phyloP scores from a whole-genome alignment of 2,113 vertebrate species.

The Apistogramma diplotaenia region DNA sequence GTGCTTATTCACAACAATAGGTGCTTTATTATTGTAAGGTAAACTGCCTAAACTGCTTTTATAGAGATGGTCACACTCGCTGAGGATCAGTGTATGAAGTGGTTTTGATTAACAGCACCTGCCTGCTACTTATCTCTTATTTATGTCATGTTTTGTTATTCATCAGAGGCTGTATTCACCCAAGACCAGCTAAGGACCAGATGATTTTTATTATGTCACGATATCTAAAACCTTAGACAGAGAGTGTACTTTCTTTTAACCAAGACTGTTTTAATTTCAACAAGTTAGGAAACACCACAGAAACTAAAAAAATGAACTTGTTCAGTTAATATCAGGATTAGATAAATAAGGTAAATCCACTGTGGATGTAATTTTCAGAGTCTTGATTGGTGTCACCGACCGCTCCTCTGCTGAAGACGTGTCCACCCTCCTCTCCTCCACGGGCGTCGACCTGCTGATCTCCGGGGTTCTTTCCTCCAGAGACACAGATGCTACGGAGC shows the following conservation, averaged over 20 bases:
- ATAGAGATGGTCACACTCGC: too few species aligned
- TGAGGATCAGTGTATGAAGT: too few species aligned
- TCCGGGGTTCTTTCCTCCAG: constrained; percentile 50
- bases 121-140: too few species aligned
- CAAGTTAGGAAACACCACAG: not conserved
- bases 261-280: too few species aligned
- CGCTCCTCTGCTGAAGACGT: constrained; percentile 34
- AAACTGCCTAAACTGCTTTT: too few species aligned
- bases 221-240: too few species aligned
- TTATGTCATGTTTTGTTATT: too few species aligned
- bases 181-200: not conserved
- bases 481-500: not conserved
- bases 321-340: not conserved
- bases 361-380: constrained; percentile 31
- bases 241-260: too few species aligned
- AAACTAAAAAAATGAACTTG: not conserved
- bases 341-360: not conserved
- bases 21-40: too few species aligned
- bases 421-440: constrained; percentile 50
- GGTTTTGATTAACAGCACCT: too few species aligned
- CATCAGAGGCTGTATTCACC: not conserved
- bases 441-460: constrained; percentile 74
- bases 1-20: too few species aligned
- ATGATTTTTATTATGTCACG: not conserved
- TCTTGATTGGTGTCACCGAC: constrained; percentile 69